Evolutionary conservation across 2,113 vertebrate species (phyloP), one percentile per base, ranked within the genome.

Genomic region (Elgaria multicarinata): DNA sequence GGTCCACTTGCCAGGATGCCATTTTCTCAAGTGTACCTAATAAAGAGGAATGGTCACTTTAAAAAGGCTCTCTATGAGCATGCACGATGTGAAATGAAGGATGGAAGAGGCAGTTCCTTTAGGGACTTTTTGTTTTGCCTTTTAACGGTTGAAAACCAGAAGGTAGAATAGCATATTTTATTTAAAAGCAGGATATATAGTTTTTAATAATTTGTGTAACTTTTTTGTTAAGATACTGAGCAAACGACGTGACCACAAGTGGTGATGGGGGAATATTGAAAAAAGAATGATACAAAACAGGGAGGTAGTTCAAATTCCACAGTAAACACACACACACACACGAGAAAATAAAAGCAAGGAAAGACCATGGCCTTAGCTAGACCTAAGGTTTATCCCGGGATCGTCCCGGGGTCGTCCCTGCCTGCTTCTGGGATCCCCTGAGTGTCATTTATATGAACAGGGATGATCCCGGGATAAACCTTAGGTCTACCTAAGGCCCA

Each of bases 41-140:
- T 22, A 67, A 31, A 33, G 42, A 36, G 66, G 36, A 44, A 39
- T 20, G 4, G 36, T 6, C 28, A 5, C 14, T 83, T 39, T 31
- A 16, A 8, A 82, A 36, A 36, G n/a, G 1, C 9, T 76, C 46
- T 24, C 20, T 62, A 22, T 62, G 58, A 4, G 26, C 22, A 66
- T 44, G 36, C 13, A 44, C 7, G 4, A 39, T 62, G 10, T 82
- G 80, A 62, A 33, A 83, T 44, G 20, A 0, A 10, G 36, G 28
- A 0, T 28, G 18, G 0, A 4, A 53, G 8, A 69, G 22, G n/a
- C 20, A 67, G 1, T 50, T 26, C 33, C 6, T 46, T 16, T 6
- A 64, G 42, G 28, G 20, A 62, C 2, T 14, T 86, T 62, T 4
- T 31, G 42, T 39, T 55, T 86, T 42, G 55, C n/a, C 9, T 78